Evolutionary conservation across 2,113 vertebrate genomes (phyloP).

Genomic region (Dinomys branickii): DNA sequence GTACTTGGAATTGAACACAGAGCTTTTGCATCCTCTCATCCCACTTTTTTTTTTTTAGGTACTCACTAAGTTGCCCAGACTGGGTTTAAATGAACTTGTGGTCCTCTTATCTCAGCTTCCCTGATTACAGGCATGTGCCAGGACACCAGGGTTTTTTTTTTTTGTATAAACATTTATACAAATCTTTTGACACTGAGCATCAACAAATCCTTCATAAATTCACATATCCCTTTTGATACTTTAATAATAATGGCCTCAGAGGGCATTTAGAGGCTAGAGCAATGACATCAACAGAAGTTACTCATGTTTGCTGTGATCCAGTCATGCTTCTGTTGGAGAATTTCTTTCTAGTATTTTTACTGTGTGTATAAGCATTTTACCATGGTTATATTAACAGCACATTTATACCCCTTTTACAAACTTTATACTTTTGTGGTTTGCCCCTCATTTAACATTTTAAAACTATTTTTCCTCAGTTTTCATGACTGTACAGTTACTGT

Average conservation of each 20-base stretch:
- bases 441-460: background rate
- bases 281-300: background rate
- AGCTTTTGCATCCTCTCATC: background rate
- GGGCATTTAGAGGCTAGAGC: background rate
- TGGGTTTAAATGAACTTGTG: background rate
- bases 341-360: background rate
- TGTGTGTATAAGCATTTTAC: background rate
- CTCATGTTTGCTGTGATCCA: background rate
- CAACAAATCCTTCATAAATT: background rate
- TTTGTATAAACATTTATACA: background rate
- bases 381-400: background rate
- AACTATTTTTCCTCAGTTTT: background rate
- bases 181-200: background rate
- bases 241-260: background rate
- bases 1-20: background rate
- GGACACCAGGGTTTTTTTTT: background rate
- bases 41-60: background rate
- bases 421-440: background rate
- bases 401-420: background rate
- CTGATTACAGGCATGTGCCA: background rate
- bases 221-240: background rate
- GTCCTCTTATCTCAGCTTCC: background rate
- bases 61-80: background rate
- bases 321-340: background rate
- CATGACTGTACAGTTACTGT: background rate